Percentiles rank a stretch among this genome's conserved stretches.
These are phyloP conservation scores for Cladorhizidae sp. DNA, from an alignment of 37 sponge, comb jelly and placozoan species.

Conservation along the genomic window DNA sequence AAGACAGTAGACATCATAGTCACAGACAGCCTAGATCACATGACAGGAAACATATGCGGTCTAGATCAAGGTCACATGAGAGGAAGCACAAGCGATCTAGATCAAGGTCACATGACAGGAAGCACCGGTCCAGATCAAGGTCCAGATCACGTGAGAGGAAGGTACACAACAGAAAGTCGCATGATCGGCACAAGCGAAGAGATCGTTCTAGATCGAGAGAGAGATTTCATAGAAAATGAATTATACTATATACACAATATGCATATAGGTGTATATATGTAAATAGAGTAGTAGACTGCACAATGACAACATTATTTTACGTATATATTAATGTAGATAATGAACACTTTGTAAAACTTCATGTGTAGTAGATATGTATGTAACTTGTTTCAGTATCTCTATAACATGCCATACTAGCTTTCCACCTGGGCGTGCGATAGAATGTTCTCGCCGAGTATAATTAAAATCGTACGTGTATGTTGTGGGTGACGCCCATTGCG, in stretches of 20 bases:
- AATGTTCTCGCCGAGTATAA: no score
- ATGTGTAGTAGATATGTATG: no score
- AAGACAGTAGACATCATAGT: background rate
- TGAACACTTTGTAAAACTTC: no score
- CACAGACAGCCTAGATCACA: background rate
- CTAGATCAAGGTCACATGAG: conserved; percentile 14
- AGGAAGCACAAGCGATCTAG: background rate
- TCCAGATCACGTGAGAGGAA: conserved; percentile 1
- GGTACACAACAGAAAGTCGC: background rate
- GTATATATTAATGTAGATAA: no score
- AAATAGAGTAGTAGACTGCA: no score
- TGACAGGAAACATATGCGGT: background rate
- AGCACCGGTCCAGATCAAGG: background rate
- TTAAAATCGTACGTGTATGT: no score
- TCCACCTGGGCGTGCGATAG: no score
- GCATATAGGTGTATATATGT: no score
- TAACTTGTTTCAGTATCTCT: no score
- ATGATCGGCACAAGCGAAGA: background rate
- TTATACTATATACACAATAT: background rate
- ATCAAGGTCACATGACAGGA: background rate
- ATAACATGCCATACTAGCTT: no score
- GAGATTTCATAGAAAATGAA: conserved; percentile 13
- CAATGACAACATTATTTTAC: no score
- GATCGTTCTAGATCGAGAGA: conserved; percentile 6
- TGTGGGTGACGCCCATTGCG: no score